Base-by-base conservation (phyloP, 2,888 invertebrate genomes). In the Homarus gammarus region DNA sequence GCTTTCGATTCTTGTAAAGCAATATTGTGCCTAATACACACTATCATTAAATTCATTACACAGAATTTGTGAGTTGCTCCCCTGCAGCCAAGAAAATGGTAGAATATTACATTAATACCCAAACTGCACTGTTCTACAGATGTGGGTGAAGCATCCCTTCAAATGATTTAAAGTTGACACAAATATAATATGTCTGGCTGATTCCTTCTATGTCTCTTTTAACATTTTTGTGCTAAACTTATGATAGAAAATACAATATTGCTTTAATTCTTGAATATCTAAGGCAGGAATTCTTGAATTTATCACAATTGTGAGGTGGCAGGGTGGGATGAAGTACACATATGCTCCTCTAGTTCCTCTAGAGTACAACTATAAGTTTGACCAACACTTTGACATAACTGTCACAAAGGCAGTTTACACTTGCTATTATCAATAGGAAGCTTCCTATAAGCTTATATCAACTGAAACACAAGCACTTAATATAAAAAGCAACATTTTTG, bases 201-300 rank as follows among this genome's bases (percentile, higher is more conserved):
- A 64, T 8, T 64, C 27, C 22, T 64, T 27, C 27, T 27, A 10
- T 6, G 27, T 64, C 64, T 27, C n/a, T 64, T 44, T 44, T 64
- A 64, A 56, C 12, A 56, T 56, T 56, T 12, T 49, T 56, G 56
- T 56, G 56, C 56, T 56, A 56, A 56, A 12, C 12, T 56, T 56
- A 56, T 56, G 64, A 27, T 0, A 27, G 27, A 27, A 64, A 64
- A 64, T 64, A 64, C 64, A n/a, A 64, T 64, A 64, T 64, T 64
- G 12, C 64, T 64, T 64, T 64, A 64, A n/a, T 64, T 3, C 64
- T 64, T 64, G 64, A 64, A 64, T 64, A 64, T 64, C 27, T 64
- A 64, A 64, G 64, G 64, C 27, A 64, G 64, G 64, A 64, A 22
- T 64, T 22, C 64, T 64, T 64, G 31, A 64, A 64, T 64, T 64